Evolutionary conservation across 2,888 invertebrate genomes (phyloP).

Genomic region (Trachelus iudaicus): DNA sequence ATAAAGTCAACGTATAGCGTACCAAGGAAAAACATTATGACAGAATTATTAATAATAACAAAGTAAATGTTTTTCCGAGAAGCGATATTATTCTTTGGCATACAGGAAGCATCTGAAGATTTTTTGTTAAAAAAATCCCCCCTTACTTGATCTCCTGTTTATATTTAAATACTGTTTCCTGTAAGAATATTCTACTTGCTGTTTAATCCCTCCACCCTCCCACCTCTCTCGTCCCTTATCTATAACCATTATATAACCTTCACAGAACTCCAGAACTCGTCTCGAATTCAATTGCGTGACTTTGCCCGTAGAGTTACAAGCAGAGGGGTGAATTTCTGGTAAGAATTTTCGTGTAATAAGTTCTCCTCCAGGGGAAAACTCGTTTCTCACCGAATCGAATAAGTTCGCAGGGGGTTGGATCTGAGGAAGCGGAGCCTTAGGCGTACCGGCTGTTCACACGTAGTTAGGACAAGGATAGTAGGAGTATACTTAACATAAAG

Average conservation of each 20-base stretch:
- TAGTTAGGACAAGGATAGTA: not conserved
- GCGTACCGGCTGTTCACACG: not conserved
- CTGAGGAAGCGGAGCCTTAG: not conserved
- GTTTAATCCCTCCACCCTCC: not conserved
- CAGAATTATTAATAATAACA: not conserved
- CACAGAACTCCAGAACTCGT: not conserved
- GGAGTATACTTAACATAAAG: not conserved
- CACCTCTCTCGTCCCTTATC: not conserved
- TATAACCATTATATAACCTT: not conserved
- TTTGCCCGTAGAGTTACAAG: not conserved
- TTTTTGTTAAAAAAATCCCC: not conserved
- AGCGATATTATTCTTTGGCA: not conserved
- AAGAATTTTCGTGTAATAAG: not conserved
- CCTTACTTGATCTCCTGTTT: not conserved
- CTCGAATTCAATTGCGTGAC: not conserved
- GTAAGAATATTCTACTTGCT: not conserved
- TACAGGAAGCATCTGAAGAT: not conserved
- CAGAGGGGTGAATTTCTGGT: not conserved
- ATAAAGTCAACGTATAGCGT: not conserved
- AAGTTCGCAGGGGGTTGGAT: not conserved
- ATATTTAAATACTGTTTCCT: not conserved
- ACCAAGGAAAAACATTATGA: not conserved
- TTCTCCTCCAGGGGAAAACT: not conserved
- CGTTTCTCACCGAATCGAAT: constrained; percentile 1
- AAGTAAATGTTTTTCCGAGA: not conserved